Conservation (phyloP, 2,797 vertebrate species). For the Trachurus trachurus region DNA sequence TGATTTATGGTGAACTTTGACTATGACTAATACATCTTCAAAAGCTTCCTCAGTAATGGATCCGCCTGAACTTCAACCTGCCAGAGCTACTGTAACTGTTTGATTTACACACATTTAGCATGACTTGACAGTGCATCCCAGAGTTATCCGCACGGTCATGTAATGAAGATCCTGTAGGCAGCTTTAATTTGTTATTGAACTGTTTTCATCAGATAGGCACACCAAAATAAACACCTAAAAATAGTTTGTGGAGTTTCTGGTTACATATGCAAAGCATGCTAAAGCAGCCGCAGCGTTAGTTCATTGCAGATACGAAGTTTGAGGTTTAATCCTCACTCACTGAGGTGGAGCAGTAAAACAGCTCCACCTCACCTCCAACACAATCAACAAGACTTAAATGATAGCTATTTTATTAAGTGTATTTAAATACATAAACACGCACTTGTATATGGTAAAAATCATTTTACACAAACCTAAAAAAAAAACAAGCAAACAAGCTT, state of each 20-base stretch:
- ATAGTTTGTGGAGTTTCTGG: constrained; percentile 2
- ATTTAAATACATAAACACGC: constrained; percentile 86
- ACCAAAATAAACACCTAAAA: constrained; percentile 11
- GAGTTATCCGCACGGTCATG: constrained; percentile 11
- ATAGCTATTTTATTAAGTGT: constrained; percentile 84
- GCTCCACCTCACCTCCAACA: constrained; percentile 13
- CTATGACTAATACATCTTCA: constrained; percentile 53
- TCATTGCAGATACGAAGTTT: background rate
- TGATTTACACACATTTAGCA: constrained; percentile 62
- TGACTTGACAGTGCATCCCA: constrained; percentile 4
- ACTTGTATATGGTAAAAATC: constrained; percentile 81
- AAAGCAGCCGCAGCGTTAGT: background rate
- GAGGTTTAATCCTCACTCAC: background rate
- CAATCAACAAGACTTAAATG: constrained; percentile 28
- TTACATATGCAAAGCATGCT: background rate
- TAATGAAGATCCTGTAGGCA: background rate
- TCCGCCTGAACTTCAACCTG: constrained; percentile 58
- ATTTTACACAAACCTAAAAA: constrained; percentile 76
- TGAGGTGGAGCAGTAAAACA: background rate
- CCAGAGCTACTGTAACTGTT: constrained; percentile 61
- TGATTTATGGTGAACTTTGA: constrained; percentile 72
- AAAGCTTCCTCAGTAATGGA: constrained; percentile 66
- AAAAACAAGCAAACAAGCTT: constrained; percentile 74
- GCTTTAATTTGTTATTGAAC: constrained; percentile 29
- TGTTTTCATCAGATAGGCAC: background rate